Evolutionary conservation across 2,113 vertebrate genomes (phyloP).

Genomic region (Pelusios castaneus): DNA sequence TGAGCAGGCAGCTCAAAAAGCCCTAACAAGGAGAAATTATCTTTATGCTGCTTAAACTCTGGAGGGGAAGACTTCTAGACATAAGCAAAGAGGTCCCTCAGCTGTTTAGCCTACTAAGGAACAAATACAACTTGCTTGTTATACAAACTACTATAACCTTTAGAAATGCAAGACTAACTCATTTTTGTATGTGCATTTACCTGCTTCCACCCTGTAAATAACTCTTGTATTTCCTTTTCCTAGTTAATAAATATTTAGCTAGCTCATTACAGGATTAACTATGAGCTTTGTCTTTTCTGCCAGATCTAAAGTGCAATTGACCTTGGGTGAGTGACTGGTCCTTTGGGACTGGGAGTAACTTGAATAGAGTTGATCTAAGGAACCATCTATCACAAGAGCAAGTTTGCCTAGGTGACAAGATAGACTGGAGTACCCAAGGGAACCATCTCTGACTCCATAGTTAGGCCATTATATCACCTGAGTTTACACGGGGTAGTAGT

Average conservation of each 20-base stretch:
- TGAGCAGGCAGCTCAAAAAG: neutral
- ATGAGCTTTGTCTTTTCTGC: neutral
- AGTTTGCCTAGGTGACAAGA: neutral
- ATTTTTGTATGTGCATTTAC: neutral
- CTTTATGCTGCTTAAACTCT: neutral
- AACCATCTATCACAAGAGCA: neutral
- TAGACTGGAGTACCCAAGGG: neutral
- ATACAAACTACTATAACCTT: neutral
- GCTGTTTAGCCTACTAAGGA: neutral
- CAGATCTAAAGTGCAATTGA: neutral
- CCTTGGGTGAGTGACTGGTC: neutral
- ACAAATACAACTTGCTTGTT: neutral
- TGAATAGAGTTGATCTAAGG: neutral
- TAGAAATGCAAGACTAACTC: too few species aligned
- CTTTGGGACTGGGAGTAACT: neutral
- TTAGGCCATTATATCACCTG: neutral
- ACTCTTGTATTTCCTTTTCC: neutral
- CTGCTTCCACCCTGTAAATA: neutral
- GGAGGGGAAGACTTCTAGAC: neutral
- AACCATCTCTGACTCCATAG: neutral
- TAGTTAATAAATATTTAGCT: neutral
- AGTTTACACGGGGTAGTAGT: neutral
- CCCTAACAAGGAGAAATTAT: neutral
- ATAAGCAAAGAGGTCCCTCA: neutral
- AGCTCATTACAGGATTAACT: neutral